These are phyloP conservation scores for Lingula anatina DNA, from an alignment of 2,888 invertebrate genomes.

Conservation along the genomic window DNA sequence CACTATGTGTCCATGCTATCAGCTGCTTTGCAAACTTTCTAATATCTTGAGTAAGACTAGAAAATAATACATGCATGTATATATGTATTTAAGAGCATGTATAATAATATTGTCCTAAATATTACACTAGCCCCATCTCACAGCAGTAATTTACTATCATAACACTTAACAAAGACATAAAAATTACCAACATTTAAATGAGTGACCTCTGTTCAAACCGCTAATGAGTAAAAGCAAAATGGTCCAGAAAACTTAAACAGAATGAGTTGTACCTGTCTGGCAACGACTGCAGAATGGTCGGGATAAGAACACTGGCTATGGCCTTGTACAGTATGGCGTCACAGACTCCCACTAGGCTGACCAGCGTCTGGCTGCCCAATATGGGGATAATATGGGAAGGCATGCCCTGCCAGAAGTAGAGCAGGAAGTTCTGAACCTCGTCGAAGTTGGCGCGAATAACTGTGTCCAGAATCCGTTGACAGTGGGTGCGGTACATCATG, in stretches of 20 bases:
- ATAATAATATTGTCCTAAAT: too few species aligned
- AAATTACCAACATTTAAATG: too few species aligned
- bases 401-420: conserved; percentile 55
- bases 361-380: conserved; percentile 45
- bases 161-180: too few species aligned
- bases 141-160: too few species aligned
- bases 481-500: conserved; percentile 56
- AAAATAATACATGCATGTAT: too few species aligned
- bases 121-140: too few species aligned
- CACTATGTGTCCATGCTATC: conserved; percentile 51
- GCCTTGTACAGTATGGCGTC: conserved; percentile 55
- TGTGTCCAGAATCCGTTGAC: conserved; percentile 55
- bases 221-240: too few species aligned
- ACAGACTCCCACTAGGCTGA: conserved; percentile 54
- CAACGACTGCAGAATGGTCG: conserved; percentile 51
- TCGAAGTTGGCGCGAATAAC: conserved; percentile 55
- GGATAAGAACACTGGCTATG: conserved; percentile 53
- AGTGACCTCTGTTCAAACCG: too few species aligned
- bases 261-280: conserved; percentile 53
- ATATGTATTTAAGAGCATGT: too few species aligned
- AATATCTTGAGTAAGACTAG: conserved; percentile 52
- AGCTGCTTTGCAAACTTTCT: conserved; percentile 53
- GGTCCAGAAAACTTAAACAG: too few species aligned
- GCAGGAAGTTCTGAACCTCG: conserved; percentile 53
- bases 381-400: conserved; percentile 51